Evolutionary conservation across 1,140 invertebrate genomes (phyloP).

Genomic region (Probaryconus sp.): DNA sequence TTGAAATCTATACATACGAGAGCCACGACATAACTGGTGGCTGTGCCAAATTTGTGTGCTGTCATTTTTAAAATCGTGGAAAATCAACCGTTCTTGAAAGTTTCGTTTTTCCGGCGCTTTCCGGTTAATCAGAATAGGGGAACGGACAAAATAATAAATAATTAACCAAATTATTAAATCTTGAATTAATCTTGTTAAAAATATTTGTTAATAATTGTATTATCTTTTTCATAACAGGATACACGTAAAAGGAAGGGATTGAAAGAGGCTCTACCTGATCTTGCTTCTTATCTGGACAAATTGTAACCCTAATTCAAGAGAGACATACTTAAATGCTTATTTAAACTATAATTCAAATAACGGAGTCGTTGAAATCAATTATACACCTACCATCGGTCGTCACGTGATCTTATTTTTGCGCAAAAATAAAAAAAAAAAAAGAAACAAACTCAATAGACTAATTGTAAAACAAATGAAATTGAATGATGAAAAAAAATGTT

Average conservation of each 20-base stretch:
- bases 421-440: conserved; percentile 61
- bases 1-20: conserved; percentile 11
- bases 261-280: conserved; percentile 97
- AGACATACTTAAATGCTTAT: conserved; percentile 75
- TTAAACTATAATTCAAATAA: conserved; percentile 77
- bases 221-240: conserved; percentile 83
- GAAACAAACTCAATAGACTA: conserved; percentile 43
- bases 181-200: conserved; percentile 10
- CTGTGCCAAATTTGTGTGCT: conserved; percentile 42
- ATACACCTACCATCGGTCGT: conserved; percentile 68
- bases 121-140: conserved; percentile 77
- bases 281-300: conserved; percentile 95
- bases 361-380: conserved; percentile 67
- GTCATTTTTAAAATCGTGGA: conserved; percentile 76
- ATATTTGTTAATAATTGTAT: conserved; percentile 62
- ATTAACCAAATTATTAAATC: neutral
- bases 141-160: conserved; percentile 75
- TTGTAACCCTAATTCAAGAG: conserved; percentile 83
- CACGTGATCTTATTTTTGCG: conserved; percentile 71
- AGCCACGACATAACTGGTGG: conserved; percentile 76
- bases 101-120: conserved; percentile 73
- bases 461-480: conserved; percentile 20
- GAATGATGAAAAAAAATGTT: conserved; percentile 24
- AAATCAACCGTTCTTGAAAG: conserved; percentile 76
- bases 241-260: conserved; percentile 99